Evolutionary conservation across 2,113 vertebrate species (phyloP).

Genomic region (Corvus hawaiiensis): DNA sequence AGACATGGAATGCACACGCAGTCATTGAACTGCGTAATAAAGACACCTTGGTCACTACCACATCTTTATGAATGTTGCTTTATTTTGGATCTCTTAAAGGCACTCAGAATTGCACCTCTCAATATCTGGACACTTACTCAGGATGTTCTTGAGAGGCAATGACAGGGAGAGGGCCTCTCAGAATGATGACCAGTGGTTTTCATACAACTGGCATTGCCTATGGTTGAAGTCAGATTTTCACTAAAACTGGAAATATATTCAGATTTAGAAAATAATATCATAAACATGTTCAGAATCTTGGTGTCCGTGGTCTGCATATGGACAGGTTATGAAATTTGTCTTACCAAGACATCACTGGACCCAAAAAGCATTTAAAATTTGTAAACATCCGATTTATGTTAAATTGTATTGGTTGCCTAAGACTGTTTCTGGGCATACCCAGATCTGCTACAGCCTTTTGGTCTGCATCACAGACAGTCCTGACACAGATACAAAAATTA

Average conservation of each 20-base stretch:
- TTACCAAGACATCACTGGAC: not conserved
- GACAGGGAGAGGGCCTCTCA: not conserved
- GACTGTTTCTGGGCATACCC: not conserved
- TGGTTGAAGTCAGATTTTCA: not conserved
- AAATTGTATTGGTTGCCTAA: not conserved
- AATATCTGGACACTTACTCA: not conserved
- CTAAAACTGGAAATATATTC: not conserved
- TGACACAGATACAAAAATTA: not conserved
- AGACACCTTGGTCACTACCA: not conserved
- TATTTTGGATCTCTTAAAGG: not conserved
- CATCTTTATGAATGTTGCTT: not conserved
- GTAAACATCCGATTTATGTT: not conserved
- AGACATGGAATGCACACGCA: not conserved
- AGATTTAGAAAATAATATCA: not conserved
- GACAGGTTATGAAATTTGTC: not conserved
- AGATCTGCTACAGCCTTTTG: not conserved
- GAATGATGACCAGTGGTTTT: not conserved
- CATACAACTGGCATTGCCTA: not conserved
- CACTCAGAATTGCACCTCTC: not conserved
- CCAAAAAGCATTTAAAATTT: not conserved
- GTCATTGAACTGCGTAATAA: constrained; percentile 2
- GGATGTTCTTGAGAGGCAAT: not conserved
- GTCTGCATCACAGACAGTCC: not conserved
- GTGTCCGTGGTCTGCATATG: not conserved
- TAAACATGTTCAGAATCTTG: not conserved